phyloP scores from a whole-genome alignment of 2,888 invertebrate species.

The Carterocephalus palaemon region DNA sequence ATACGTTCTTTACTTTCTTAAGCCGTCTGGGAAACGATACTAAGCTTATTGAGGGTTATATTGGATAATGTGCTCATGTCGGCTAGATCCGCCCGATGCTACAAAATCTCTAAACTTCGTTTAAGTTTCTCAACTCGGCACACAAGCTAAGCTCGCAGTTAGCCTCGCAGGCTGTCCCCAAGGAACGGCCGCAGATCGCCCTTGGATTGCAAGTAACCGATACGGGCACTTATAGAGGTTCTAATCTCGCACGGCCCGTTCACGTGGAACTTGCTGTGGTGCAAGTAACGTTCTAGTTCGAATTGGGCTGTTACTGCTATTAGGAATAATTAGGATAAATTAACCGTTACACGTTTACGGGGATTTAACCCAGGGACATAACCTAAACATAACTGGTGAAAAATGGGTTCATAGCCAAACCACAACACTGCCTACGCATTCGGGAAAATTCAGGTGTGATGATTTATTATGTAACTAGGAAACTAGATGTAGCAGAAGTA shows the following conservation, averaged over 20 bases:
- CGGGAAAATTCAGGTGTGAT: too few relatives aligned
- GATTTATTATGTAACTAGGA: too few relatives aligned
- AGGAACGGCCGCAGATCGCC: constrained; percentile 21
- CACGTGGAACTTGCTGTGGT: constrained; percentile 2
- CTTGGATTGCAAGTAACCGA: constrained; percentile 34
- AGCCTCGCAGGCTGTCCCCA: constrained; percentile 1
- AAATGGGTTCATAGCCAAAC: too few relatives aligned
- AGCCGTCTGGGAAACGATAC: too few relatives aligned
- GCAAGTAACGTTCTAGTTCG: constrained; percentile 9
- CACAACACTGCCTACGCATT: too few relatives aligned
- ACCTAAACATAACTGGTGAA: too few relatives aligned
- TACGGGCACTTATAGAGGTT: constrained; percentile 36
- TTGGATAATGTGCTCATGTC: too few relatives aligned
- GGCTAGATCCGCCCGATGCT: too few relatives aligned
- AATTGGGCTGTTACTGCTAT: constrained; percentile 1
- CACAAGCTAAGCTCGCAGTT: constrained; percentile 1
- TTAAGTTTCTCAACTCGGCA: constrained; percentile 4
- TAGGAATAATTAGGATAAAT: constrained; percentile 12
- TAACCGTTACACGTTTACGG: not conserved
- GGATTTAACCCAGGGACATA: too few relatives aligned
- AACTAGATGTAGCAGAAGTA: too few relatives aligned
- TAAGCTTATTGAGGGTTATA: too few relatives aligned
- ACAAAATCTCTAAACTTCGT: not conserved
- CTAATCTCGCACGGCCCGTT: constrained; percentile 28
- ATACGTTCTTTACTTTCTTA: too few relatives aligned